Conservation (phyloP, 2,113 vertebrate genomes). For the Galeopterus variegatus region DNA sequence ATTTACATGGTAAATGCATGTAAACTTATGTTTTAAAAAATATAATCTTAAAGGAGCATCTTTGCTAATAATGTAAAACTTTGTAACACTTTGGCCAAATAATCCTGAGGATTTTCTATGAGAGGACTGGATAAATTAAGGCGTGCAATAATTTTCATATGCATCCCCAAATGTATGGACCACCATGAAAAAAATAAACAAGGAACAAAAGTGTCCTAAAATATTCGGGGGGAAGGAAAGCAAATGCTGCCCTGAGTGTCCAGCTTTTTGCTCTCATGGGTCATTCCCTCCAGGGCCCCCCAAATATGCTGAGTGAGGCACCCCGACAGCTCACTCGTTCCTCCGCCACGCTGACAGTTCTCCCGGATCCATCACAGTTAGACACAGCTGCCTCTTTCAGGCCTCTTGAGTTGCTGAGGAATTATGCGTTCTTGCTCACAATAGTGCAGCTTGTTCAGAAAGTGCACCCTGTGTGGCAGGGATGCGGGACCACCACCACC, state of each 20-base stretch:
- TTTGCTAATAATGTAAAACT: not conserved
- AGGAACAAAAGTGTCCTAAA: not conserved
- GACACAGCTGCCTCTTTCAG: not conserved
- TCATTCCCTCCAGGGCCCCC: not conserved
- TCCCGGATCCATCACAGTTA: not conserved
- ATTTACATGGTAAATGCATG: not conserved
- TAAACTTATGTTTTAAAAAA: not conserved
- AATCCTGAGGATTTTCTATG: not conserved
- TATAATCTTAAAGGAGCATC: not conserved
- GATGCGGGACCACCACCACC: not conserved
- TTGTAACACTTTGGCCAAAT: not conserved
- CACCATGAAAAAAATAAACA: not conserved
- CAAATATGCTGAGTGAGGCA: not conserved
- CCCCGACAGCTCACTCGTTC: not conserved
- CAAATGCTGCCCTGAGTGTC: not conserved
- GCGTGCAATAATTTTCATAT: not conserved
- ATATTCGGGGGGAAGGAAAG: not conserved
- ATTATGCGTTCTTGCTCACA: not conserved
- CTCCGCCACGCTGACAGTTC: not conserved
- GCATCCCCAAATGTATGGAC: not conserved
- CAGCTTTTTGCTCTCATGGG: not conserved
- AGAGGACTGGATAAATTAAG: not conserved
- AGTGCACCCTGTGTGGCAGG: not conserved
- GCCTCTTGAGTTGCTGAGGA: not conserved
- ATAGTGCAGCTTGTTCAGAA: not conserved